Evolutionary conservation across 2,113 vertebrate genomes (phyloP).

Genomic region (Ovis aries): ARS-UI_Ramb_v3.0 NC_056061.1:65449001-65449500

Average conservation of each 20-base stretch:
- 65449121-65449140: neutral
- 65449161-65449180: neutral
- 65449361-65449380: neutral
- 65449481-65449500: neutral
- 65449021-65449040: neutral
- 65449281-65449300: neutral
- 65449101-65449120: neutral
- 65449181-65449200: neutral
- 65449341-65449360: neutral
- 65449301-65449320: neutral
- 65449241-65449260: neutral
- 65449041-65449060: neutral
- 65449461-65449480: neutral
- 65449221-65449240: neutral
- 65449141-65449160: neutral
- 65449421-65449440: neutral
- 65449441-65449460: neutral
- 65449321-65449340: neutral
- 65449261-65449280: neutral
- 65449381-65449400: neutral
- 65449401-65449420: neutral
- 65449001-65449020: neutral
- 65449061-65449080: neutral
- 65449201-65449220: neutral
- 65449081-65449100: neutral